Base-by-base conservation (phyloP, 2,797 vertebrate species). In the Anolis apletophallus region DNA sequence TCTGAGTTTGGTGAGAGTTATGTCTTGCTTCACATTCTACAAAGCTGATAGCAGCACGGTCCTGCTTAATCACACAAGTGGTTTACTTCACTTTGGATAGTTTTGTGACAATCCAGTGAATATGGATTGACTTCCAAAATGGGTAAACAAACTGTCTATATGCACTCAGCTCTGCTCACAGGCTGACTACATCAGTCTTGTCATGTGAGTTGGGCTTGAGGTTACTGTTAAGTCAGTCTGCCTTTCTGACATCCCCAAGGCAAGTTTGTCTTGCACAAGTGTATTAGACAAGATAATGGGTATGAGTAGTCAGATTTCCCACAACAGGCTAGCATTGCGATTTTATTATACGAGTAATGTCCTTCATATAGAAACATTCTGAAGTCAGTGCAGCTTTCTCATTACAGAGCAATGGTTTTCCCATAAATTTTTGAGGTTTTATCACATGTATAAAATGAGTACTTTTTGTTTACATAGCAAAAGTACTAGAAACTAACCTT, bases 241-340 rank as follows among this genome's bases (percentile, higher is more conserved):
- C 16, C 52, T 77, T n/a, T 80, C 89, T 94, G 89, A 90, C 85
- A 69, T 16, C 50, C 34, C 21, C 55, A 78, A 69, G 23, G 64
- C 61, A 57, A 85, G 59, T 84, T 81, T 93, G 91, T 6, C 26
- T 50, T 32, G 19, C 29, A 32, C 55, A 32, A 81, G 4, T 52
- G 34, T 46, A 59, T 79, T 26, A 59, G 61, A 81, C 61, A 52
- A 69, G 59, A 64, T 23, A 32, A 81, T 68, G 40, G 17, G 12
- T 52, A 81, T 3, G 34, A n/a, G 40, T 13, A 52, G 29, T 50
- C 40, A 69, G 6, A 32, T 68, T 69, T 54, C 29, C 40, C 40
- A 81, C 16, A 55, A 3, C n/a, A 82, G 77, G 55, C 36, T 29
- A 61, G 21, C 68, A 34, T 36, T 82, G 50, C 50, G 26, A 19